Evolutionary conservation across 2,113 vertebrate species (phyloP).

Genomic region (Phyllopteryx taeniolatus): DNA sequence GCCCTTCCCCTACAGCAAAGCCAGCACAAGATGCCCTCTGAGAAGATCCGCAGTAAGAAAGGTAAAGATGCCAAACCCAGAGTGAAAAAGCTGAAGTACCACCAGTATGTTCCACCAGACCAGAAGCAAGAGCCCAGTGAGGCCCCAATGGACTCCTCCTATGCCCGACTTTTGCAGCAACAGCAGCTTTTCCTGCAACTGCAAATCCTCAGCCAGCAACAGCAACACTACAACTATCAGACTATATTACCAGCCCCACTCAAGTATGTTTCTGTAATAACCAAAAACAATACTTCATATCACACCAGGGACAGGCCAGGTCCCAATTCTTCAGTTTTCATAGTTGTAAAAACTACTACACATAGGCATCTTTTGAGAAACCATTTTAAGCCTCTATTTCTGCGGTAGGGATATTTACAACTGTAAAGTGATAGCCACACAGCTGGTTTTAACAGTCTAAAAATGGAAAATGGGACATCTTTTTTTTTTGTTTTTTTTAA

Average conservation of each 20-base stretch:
- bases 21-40: conserved; percentile 85
- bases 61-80: conserved; percentile 88
- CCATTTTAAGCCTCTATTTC: neutral
- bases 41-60: conserved; percentile 95
- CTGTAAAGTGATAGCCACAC: neutral
- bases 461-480: neutral
- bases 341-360: neutral
- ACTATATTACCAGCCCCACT: conserved; percentile 64
- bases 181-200: conserved; percentile 98
- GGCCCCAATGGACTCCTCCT: conserved; percentile 93
- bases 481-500: neutral
- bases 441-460: neutral
- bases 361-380: too few species aligned
- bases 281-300: conserved; percentile 51
- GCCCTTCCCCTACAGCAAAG: conserved; percentile 79
- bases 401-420: neutral
- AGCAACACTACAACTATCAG: conserved; percentile 84
- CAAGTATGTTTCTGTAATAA: conserved; percentile 71
- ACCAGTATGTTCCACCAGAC: conserved; percentile 97
- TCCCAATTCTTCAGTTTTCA: neutral
- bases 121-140: conserved; percentile 91
- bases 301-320: neutral
- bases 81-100: conserved; percentile 96
- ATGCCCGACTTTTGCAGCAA: conserved; percentile 93
- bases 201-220: conserved; percentile 97